phyloP scores from a whole-genome alignment of 2,888 invertebrate species.

The Cosmia pyralina region DNA sequence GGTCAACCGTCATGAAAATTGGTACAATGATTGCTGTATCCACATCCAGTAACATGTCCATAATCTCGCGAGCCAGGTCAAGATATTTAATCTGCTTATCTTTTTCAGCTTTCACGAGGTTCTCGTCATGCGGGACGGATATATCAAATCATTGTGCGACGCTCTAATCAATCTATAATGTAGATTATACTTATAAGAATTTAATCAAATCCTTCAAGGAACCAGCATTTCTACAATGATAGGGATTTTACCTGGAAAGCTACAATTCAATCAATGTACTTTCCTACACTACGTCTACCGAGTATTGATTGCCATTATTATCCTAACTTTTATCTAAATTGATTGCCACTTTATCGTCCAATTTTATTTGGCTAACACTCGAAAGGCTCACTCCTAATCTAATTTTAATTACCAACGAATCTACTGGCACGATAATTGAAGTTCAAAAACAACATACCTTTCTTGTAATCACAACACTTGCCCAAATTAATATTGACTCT shows the following conservation, averaged over 20 bases:
- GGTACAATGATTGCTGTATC: no score
- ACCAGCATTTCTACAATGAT: neutral
- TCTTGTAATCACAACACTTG: conserved; percentile 42
- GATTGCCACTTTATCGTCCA: conserved; percentile 25
- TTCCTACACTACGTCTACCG: neutral
- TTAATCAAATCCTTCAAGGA: neutral
- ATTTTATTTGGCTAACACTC: conserved; percentile 30
- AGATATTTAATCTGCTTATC: no score
- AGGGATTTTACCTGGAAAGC: neutral
- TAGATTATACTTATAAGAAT: neutral
- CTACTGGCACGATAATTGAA: conserved; percentile 36
- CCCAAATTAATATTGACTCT: conserved; percentile 55
- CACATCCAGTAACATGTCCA: no score
- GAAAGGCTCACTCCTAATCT: conserved; percentile 40
- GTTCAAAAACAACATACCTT: conserved; percentile 40
- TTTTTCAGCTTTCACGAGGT: no score
- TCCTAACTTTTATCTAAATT: conserved; percentile 24
- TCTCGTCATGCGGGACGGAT: no score
- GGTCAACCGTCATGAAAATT: no score
- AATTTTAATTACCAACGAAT: conserved; percentile 46
- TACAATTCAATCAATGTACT: neutral
- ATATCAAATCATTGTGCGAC: no score
- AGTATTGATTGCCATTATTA: conserved; percentile 6
- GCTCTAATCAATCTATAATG: no score
- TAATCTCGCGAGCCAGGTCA: no score